A percentile compares a stretch with the other conserved stretches of the same genome.
Evolutionary conservation across 2,113 vertebrate genomes (phyloP).

Genomic region (Sturnus vulgaris): DNA sequence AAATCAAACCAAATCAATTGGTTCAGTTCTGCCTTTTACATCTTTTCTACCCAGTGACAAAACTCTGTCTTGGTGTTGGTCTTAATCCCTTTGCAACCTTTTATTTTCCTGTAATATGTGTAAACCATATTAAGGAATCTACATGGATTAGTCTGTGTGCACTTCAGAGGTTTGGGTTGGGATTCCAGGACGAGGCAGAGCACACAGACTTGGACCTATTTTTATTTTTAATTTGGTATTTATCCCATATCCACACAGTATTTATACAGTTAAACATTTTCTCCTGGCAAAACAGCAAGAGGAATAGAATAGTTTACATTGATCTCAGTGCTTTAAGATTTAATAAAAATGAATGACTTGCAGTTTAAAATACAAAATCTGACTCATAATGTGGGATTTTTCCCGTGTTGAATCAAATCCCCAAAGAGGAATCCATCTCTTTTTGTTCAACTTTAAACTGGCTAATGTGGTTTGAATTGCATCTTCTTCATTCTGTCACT

Average conservation of each 20-base stretch:
- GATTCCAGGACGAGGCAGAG: background rate
- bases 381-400: background rate
- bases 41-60: background rate
- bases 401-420: background rate
- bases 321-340: conserved; percentile 10
- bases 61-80: background rate
- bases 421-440: background rate
- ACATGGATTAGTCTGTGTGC: background rate
- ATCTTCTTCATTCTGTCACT: background rate
- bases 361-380: conserved; percentile 1
- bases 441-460: background rate
- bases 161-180: background rate
- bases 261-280: background rate
- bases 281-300: background rate
- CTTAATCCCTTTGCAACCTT: conserved; percentile 26
- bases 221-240: background rate
- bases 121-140: background rate
- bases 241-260: background rate
- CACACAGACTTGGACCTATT: accelerated
- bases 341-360: conserved; percentile 26
- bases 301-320: background rate
- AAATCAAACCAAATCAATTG: background rate
- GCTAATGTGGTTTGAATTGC: background rate
- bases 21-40: background rate
- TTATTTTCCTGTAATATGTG: background rate